A percentile compares a stretch with the other conserved stretches of the same genome.
phyloP scores from a whole-genome alignment of 1,140 invertebrate species.

The Lasaia peninsularis region DNA sequence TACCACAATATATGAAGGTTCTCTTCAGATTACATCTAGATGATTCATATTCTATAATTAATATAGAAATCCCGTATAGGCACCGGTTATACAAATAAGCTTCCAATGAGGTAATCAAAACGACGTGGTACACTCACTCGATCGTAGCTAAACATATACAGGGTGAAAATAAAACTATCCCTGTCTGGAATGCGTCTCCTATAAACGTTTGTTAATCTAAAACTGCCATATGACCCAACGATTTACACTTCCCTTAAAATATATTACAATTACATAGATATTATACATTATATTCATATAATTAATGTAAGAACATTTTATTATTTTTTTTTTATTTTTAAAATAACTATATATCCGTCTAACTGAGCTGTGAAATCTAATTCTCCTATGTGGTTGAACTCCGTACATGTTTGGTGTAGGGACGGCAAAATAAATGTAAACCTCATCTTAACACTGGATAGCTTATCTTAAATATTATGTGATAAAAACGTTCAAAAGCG shows the following conservation, averaged over 20 bases:
- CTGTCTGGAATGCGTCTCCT: constrained; percentile 39
- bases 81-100: too few species aligned
- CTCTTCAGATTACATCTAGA: too few species aligned
- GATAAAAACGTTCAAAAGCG: too few species aligned
- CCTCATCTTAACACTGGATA: not conserved
- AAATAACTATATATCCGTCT: constrained; percentile 19
- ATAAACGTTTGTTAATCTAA: constrained; percentile 13
- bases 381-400: constrained; percentile 19
- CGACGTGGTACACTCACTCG: not conserved
- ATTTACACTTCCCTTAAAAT: constrained; percentile 44
- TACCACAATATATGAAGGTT: too few species aligned
- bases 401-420: constrained; percentile 14
- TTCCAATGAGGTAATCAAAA: too few species aligned
- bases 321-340: constrained; percentile 11
- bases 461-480: not conserved
- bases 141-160: not conserved
- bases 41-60: too few species aligned
- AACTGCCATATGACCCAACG: constrained; percentile 25
- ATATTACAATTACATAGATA: constrained; percentile 49
- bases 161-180: constrained; percentile 5
- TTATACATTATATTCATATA: constrained; percentile 47
- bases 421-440: constrained; percentile 26
- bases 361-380: constrained; percentile 14
- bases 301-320: constrained; percentile 18
- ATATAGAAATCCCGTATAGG: not conserved